These are phyloP conservation scores for Eupithecia vulgata DNA, from an alignment of 2,888 invertebrate species.

Conservation along the genomic window DNA sequence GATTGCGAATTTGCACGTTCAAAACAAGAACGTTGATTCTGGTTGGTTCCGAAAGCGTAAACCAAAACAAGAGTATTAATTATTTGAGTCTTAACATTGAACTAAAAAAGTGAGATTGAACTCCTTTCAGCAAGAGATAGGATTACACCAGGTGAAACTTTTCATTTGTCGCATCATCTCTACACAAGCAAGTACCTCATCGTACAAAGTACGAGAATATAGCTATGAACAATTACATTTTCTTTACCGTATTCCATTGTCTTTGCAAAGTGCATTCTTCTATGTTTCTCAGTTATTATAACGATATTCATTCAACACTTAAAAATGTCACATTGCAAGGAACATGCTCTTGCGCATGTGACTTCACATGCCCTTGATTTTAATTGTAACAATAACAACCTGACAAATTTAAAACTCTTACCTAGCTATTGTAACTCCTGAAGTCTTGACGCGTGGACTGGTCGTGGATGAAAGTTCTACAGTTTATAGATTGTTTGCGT, in stretches of 20 bases:
- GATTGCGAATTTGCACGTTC: neutral
- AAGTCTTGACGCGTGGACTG: neutral
- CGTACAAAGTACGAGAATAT: neutral
- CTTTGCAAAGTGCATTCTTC: slow-evolving; percentile 18
- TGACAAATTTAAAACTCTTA: slow-evolving; percentile 29
- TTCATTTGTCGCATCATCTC: neutral
- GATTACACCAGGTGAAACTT: neutral
- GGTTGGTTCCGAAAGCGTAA: neutral
- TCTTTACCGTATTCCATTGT: slow-evolving; percentile 22
- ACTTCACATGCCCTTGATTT: slow-evolving; percentile 47
- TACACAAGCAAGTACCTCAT: neutral
- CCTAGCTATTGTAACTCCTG: neutral
- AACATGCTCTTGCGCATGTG: slow-evolving; percentile 25
- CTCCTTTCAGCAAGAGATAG: neutral
- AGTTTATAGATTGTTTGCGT: neutral
- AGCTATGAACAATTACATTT: neutral
- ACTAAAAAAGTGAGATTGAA: neutral
- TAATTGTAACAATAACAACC: slow-evolving; percentile 38
- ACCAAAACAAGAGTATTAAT: neutral
- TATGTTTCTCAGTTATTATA: slow-evolving; percentile 31
- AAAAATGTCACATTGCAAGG: slow-evolving; percentile 55
- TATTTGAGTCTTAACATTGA: neutral
- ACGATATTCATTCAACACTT: slow-evolving; percentile 33
- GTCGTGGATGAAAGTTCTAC: neutral
- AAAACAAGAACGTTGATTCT: neutral